phyloP scores from a whole-genome alignment of 2,113 vertebrate genomes.

The Orientallactaga bullata region DNA sequence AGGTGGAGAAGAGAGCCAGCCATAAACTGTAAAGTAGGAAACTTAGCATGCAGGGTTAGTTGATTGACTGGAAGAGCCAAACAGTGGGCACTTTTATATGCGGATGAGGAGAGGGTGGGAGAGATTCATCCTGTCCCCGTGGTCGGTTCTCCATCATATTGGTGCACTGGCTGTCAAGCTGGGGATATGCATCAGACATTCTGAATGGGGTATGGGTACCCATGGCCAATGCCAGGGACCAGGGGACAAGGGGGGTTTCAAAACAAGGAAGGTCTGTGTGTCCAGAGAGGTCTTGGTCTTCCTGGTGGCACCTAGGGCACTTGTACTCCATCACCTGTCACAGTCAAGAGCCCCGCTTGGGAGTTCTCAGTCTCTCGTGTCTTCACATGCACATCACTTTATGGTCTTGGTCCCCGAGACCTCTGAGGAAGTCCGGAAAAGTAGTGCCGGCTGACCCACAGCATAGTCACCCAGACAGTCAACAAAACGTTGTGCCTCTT shows the following conservation, averaged over 20 bases:
- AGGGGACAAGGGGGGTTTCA: background rate
- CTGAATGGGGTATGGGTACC: fast-evolving
- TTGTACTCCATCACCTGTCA: background rate
- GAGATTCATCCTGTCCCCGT: background rate
- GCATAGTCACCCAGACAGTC: background rate
- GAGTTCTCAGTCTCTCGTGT: background rate
- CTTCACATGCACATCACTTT: background rate
- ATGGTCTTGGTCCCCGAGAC: background rate
- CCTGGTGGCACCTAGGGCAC: background rate
- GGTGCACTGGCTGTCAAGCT: too few species aligned
- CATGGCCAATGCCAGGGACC: background rate
- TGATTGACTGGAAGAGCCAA: too few species aligned
- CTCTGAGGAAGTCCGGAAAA: background rate
- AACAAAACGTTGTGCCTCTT: background rate
- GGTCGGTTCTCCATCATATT: background rate
- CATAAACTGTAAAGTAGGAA: too few species aligned
- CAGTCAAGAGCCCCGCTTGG: background rate
- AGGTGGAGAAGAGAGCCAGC: background rate
- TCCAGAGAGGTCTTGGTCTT: background rate
- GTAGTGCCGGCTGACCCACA: background rate
- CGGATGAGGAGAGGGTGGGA: too few species aligned
- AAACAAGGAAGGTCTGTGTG: background rate
- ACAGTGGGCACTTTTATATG: too few species aligned
- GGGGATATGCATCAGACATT: background rate
- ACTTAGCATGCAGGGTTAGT: too few species aligned